These are phyloP conservation scores for Charina bottae DNA, from an alignment of 2,113 vertebrate genomes.

Conservation along the genomic window DNA sequence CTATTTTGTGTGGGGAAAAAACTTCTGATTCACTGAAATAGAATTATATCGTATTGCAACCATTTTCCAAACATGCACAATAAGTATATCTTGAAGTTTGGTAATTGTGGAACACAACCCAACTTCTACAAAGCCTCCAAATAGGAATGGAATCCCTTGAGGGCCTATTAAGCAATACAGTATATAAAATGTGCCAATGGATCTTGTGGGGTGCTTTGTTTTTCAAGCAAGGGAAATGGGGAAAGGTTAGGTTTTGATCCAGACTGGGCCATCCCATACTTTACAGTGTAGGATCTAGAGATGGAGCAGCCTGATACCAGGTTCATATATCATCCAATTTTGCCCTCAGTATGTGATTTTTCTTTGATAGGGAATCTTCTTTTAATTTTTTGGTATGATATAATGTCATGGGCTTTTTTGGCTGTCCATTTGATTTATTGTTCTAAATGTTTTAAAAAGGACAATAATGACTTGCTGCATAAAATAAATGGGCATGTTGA, in stretches of 20 bases:
- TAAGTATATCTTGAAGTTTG: not conserved
- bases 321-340: not conserved
- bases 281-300: not conserved
- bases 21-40: not conserved
- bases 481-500: not conserved
- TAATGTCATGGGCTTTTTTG: not conserved
- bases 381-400: not conserved
- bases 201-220: too few species aligned
- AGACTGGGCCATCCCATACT: not conserved
- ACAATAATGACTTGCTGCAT: not conserved
- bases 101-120: not conserved
- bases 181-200: not conserved
- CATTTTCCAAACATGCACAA: not conserved
- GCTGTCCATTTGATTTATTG: not conserved
- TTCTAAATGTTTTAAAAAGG: not conserved
- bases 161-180: not conserved
- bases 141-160: not conserved
- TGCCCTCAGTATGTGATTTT: not conserved
- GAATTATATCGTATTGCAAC: not conserved
- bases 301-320: not conserved
- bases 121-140: not conserved
- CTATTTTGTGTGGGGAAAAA: not conserved
- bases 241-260: too few species aligned
- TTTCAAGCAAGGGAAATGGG: too few species aligned
- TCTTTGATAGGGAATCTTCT: not conserved